phyloP scores from a whole-genome alignment of 2,888 invertebrate genomes.

The Carcina quercana region DNA sequence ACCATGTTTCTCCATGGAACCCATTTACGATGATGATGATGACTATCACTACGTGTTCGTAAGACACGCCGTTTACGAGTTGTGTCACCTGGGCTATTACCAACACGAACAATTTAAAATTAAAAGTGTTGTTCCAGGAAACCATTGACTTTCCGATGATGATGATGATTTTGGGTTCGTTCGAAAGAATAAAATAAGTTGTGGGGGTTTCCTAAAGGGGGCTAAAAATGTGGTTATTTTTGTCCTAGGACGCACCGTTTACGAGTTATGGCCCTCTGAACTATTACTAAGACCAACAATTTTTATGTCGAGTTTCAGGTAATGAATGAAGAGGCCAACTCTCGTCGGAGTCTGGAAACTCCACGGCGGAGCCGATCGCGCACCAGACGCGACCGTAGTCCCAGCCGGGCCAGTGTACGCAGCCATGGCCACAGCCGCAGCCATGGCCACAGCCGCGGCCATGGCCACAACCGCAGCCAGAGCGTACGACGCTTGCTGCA shows the following conservation, averaged over 20 bases:
- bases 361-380: background rate
- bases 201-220: background rate
- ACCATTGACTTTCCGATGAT: no score
- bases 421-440: no score
- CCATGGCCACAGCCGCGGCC: background rate
- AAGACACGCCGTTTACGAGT: no score
- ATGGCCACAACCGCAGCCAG: background rate
- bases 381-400: background rate
- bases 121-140: no score
- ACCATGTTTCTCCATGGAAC: no score
- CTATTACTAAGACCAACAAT: background rate
- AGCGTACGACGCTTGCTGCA: background rate
- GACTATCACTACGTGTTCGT: no score
- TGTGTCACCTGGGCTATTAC: no score
- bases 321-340: background rate
- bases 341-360: background rate
- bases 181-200: no score
- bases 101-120: no score
- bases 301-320: background rate
- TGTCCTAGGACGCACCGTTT: background rate
- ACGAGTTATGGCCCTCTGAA: background rate
- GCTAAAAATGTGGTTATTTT: background rate
- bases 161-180: no score
- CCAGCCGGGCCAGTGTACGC: background rate
- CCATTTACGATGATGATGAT: no score